Percentiles rank a stretch among this genome's conserved stretches.
Conservation (phyloP, 2,797 vertebrate species). For the Propithecus perrieri region DNA sequence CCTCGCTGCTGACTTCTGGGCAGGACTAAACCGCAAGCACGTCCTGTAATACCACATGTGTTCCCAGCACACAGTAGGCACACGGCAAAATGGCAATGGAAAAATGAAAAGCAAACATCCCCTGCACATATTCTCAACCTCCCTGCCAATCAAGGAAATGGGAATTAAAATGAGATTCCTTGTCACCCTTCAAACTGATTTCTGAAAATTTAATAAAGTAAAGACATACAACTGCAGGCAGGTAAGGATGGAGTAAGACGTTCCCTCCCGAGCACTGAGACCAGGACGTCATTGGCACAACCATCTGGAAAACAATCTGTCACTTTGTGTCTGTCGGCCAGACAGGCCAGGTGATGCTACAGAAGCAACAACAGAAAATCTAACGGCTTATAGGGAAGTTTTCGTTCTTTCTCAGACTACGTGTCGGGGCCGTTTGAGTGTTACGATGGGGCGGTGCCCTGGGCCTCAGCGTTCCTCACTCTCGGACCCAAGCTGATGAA, state of each 20-base stretch:
- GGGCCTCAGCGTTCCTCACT: rapidly evolving
- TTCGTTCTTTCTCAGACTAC: not conserved
- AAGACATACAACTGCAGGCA: not conserved
- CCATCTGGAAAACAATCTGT: constrained; percentile 43
- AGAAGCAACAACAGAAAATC: not conserved
- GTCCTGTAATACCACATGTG: not conserved
- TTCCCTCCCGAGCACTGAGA: not conserved
- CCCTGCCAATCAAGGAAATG: not conserved
- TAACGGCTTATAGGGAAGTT: not conserved
- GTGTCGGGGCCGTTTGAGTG: rapidly evolving
- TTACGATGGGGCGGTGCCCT: rapidly evolving
- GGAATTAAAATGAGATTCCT: not conserved
- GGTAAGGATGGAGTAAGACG: not conserved
- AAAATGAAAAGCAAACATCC: not conserved
- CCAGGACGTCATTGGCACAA: not conserved
- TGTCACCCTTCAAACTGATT: not conserved
- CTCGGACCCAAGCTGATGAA: not conserved
- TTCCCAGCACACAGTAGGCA: not conserved
- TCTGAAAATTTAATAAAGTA: not conserved
- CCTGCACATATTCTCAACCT: not conserved
- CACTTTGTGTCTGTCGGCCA: not conserved
- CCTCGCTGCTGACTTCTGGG: not conserved
- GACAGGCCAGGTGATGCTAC: not conserved
- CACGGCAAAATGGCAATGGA: not conserved
- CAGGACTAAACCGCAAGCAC: not conserved